phyloP scores from a whole-genome alignment of 2,113 vertebrate species.

The Tragulus kanchil region DNA sequence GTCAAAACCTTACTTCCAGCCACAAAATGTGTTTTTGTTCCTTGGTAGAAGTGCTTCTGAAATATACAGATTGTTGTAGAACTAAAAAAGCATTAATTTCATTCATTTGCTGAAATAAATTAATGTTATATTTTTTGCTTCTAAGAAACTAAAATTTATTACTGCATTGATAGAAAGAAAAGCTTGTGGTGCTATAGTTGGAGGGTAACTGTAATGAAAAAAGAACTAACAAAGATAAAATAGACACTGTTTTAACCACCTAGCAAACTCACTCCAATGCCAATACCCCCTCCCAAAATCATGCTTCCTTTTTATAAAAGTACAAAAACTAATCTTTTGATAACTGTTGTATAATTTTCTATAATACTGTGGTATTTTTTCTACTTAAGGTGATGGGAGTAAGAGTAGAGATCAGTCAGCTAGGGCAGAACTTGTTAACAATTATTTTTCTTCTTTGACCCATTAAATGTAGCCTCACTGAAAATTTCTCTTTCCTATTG shows the following conservation, averaged over 20 bases:
- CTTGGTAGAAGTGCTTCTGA: background rate
- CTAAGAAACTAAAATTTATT: constrained; percentile 6
- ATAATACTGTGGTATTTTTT: background rate
- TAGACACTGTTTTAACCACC: background rate
- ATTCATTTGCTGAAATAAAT: constrained; percentile 22
- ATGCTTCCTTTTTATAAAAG: background rate
- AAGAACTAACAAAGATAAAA: background rate
- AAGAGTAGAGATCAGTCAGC: background rate
- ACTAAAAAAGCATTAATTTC: background rate
- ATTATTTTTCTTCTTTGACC: background rate
- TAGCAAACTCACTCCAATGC: background rate
- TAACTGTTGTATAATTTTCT: background rate
- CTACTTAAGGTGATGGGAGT: background rate
- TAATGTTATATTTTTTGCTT: background rate
- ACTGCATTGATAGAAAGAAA: background rate
- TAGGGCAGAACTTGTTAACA: background rate
- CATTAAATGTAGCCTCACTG: background rate
- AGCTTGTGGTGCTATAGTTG: background rate
- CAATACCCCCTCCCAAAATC: background rate
- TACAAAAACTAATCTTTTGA: background rate
- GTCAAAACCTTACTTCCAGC: background rate
- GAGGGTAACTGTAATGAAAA: background rate
- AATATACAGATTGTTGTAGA: background rate
- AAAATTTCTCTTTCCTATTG: background rate
- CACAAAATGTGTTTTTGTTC: background rate